Percentiles rank a stretch among this genome's conserved stretches.
These are phyloP conservation scores for Acronicta aceris DNA, from an alignment of 2,888 invertebrate species.

Conservation along the genomic window DNA sequence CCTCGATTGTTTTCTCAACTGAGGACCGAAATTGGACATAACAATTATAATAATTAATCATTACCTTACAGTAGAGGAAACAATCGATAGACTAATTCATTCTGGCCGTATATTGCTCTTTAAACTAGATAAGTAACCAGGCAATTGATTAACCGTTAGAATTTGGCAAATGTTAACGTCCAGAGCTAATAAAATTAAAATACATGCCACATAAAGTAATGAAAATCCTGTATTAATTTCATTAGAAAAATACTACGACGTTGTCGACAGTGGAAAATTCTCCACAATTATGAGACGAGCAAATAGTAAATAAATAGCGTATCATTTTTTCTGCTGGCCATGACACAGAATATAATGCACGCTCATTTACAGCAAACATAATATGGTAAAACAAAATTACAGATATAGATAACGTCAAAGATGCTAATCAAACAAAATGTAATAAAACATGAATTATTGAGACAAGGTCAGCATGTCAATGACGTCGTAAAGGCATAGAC, in stretches of 20 bases:
- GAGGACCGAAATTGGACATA: too few relatives aligned
- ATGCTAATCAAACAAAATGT: constrained; percentile 26
- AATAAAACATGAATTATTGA: constrained; percentile 25
- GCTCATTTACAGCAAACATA: constrained; percentile 27
- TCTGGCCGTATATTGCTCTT: too few relatives aligned
- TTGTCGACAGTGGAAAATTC: constrained; percentile 17
- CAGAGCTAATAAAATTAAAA: constrained; percentile 3
- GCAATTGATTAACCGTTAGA: too few relatives aligned
- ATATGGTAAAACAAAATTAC: constrained; percentile 9
- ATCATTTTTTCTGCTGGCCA: constrained; percentile 43
- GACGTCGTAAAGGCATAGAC: constrained; percentile 19
- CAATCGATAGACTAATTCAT: too few relatives aligned
- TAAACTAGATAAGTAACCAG: too few relatives aligned
- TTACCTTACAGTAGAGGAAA: too few relatives aligned
- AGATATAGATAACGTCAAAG: constrained; percentile 29
- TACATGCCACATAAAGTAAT: constrained; percentile 12
- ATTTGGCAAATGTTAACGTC: neutral
- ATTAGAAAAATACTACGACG: neutral
- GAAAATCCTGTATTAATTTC: constrained; percentile 12
- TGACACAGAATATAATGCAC: constrained; percentile 43
- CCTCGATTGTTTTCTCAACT: too few relatives aligned
- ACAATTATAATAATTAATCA: too few relatives aligned
- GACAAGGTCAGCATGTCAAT: constrained; percentile 32
- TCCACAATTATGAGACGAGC: constrained; percentile 30
- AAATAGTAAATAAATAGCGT: constrained; percentile 27